phyloP scores from a whole-genome alignment of 2,797 vertebrate species.

The Harpia harpyja region DNA sequence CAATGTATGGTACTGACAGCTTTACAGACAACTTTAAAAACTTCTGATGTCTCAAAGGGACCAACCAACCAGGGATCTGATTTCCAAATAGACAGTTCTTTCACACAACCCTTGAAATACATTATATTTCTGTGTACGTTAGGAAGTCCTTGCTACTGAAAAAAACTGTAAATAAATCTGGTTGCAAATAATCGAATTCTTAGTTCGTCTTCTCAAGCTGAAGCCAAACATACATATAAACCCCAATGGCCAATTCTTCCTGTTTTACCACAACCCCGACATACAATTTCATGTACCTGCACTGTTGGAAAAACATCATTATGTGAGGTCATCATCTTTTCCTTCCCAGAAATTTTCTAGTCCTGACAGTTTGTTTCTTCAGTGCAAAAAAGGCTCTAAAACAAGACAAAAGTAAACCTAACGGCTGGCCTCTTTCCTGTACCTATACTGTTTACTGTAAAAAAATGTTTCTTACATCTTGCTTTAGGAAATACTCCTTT shows the following conservation, averaged over 20 bases:
- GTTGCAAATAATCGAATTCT: neutral
- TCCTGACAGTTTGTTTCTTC: neutral
- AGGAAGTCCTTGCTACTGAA: neutral
- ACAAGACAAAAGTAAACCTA: neutral
- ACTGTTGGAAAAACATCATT: neutral
- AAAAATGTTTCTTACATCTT: neutral
- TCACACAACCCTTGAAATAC: neutral
- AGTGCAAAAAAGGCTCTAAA: neutral
- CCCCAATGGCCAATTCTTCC: neutral
- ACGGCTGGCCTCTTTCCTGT: neutral
- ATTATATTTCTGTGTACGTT: neutral
- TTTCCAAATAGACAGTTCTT: neutral
- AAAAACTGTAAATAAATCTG: neutral
- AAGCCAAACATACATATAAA: neutral
- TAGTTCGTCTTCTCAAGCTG: neutral
- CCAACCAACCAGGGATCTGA: neutral
- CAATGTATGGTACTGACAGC: neutral
- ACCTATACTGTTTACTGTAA: neutral
- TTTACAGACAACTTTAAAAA: neutral
- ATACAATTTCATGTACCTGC: neutral
- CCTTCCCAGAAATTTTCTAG: neutral
- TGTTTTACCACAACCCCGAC: neutral
- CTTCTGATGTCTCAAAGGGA: neutral
- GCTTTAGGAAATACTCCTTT: slow-evolving; percentile 86
- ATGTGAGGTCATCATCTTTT: neutral